Evolutionary conservation across 2,113 vertebrate genomes (phyloP).

Genomic region (Grammomys dolichurus): DNA sequence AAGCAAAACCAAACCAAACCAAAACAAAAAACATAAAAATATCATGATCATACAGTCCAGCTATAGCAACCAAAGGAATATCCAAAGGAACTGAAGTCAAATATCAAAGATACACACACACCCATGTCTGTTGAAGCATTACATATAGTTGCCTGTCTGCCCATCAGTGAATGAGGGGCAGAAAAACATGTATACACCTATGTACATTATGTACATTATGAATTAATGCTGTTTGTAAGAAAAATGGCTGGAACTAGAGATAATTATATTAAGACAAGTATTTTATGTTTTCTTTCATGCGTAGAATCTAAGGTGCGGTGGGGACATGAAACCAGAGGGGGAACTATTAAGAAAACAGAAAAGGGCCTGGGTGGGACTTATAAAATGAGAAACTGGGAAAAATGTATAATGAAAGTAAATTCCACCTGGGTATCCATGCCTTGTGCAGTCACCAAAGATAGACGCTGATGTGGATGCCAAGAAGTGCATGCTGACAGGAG

Average conservation of each 20-base stretch:
- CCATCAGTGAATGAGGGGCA: background rate
- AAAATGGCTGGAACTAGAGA: background rate
- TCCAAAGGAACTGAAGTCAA: background rate
- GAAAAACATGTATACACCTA: background rate
- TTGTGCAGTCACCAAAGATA: too few relatives aligned
- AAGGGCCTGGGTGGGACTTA: background rate
- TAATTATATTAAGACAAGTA: background rate
- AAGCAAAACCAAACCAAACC: too few relatives aligned
- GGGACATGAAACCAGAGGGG: background rate
- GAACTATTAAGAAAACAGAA: background rate
- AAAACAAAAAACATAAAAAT: background rate
- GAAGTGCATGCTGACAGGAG: too few relatives aligned
- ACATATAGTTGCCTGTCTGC: background rate
- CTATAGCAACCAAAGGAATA: background rate
- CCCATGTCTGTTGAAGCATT: background rate
- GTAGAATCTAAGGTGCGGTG: background rate
- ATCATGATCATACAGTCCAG: background rate
- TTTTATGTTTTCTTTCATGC: background rate
- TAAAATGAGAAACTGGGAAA: background rate
- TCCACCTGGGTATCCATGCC: too few relatives aligned
- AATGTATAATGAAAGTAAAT: background rate
- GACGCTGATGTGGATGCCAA: too few relatives aligned
- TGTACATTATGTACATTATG: background rate
- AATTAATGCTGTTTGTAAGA: background rate
- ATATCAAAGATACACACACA: background rate